Evolutionary conservation across 2,888 invertebrate species (phyloP).

Genomic region (Erebia epiphron): DNA sequence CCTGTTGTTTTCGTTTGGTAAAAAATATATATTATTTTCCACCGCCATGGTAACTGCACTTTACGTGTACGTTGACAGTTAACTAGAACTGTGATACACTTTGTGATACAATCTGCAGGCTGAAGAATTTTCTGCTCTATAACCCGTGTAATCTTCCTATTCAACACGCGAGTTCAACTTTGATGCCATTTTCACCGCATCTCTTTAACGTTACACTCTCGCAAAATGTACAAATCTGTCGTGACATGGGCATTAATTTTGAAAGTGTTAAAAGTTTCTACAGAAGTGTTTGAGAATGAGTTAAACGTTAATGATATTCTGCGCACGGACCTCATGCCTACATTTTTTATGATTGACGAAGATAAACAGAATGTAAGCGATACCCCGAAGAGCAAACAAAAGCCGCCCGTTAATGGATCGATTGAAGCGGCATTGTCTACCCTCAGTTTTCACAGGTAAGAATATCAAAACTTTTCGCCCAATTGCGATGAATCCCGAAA

Average conservation of each 20-base stretch:
- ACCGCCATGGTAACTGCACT: slow-evolving; percentile 1
- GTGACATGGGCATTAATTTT: slow-evolving; percentile 27
- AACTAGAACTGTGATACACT: slow-evolving; percentile 52
- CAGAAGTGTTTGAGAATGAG: slow-evolving; percentile 60
- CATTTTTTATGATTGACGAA: slow-evolving; percentile 80
- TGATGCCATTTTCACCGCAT: slow-evolving; percentile 20
- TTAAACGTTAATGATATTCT: slow-evolving; percentile 86
- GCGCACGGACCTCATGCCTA: slow-evolving; percentile 87
- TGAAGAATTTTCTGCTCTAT: slow-evolving; percentile 72
- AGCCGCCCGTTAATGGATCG: slow-evolving; percentile 79
- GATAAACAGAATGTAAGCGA: slow-evolving; percentile 42
- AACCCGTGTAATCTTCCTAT: slow-evolving; percentile 61
- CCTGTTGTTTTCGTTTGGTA: background rate
- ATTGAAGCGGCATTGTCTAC: slow-evolving; percentile 85
- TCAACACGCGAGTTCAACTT: slow-evolving; percentile 15
- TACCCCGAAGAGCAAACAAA: slow-evolving; percentile 40
- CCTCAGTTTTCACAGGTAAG: slow-evolving; percentile 87
- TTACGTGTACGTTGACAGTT: slow-evolving; percentile 50
- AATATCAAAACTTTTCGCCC: background rate
- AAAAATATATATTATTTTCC: background rate
- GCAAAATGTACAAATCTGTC: slow-evolving; percentile 21
- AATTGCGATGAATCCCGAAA: too few relatives aligned
- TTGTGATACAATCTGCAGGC: slow-evolving; percentile 56
- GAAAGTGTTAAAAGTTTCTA: slow-evolving; percentile 29
- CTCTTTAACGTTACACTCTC: background rate